Evolutionary conservation across 37 sponge, comb jelly and placozoan genomes (phyloP).

Genomic region (Lycopodina hypogea): DNA sequence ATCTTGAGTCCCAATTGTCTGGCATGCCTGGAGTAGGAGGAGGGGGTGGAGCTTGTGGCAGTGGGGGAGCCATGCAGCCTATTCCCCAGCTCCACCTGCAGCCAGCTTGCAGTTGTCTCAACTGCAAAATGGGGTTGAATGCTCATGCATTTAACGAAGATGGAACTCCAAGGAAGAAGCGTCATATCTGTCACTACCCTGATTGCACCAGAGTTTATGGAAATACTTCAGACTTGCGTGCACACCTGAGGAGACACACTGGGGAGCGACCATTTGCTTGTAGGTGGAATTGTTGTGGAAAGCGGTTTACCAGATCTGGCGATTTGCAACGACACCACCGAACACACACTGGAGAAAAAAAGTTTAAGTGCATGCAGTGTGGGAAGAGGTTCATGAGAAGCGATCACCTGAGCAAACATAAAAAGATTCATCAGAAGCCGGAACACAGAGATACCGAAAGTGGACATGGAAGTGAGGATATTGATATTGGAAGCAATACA

Average conservation of each 20-base stretch:
- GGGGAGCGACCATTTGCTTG: constrained; percentile 84
- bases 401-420: constrained; percentile 87
- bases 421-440: constrained; percentile 65
- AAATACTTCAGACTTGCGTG: constrained; percentile 79
- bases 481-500: neutral
- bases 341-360: constrained; percentile 86
- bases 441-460: neutral
- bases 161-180: constrained; percentile 68
- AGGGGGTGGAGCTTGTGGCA: neutral
- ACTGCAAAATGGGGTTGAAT: constrained; percentile 77
- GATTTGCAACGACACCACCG: constrained; percentile 77
- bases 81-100: no score
- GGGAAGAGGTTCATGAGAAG: constrained; percentile 81
- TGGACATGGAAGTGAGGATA: neutral
- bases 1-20: neutral
- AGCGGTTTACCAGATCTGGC: constrained; percentile 79
- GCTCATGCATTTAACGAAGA: constrained; percentile 44
- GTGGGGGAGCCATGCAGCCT: no score
- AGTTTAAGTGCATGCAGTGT: constrained; percentile 64
- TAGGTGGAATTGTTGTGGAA: constrained; percentile 78
- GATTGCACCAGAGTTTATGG: constrained; percentile 77
- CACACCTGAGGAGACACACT: constrained; percentile 85
- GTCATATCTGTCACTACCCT: constrained; percentile 79
- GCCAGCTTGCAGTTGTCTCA: constrained; percentile 85
- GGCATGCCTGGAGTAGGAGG: neutral